phyloP scores from a whole-genome alignment of 1,140 invertebrate genomes.

The Drosophila biarmipes region DNA sequence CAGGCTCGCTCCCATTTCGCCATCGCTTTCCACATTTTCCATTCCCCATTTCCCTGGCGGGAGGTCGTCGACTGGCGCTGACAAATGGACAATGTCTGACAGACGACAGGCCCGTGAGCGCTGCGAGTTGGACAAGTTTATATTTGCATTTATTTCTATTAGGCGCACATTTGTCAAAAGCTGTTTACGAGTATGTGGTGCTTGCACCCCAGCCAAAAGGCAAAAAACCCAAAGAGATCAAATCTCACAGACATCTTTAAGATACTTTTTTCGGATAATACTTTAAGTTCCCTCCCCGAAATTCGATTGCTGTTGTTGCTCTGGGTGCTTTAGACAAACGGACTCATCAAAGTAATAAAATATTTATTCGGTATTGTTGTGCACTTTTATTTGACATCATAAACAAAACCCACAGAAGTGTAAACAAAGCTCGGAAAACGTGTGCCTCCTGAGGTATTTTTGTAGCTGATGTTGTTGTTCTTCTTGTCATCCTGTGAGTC shows the following conservation, averaged over 20 bases:
- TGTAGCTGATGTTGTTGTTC: conserved; percentile 9
- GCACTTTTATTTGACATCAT: conserved; percentile 83
- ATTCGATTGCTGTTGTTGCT: conserved; percentile 15
- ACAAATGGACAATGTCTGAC: conserved; percentile 79
- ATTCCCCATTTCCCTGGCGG: conserved; percentile 7
- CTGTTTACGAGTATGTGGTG: conserved; percentile 67
- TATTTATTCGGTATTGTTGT: conserved; percentile 82
- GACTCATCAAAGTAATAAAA: conserved; percentile 77
- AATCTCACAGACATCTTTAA: conserved; percentile 57
- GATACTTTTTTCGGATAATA: conserved; percentile 4
- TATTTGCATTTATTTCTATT: conserved; percentile 84
- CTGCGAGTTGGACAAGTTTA: conserved; percentile 78
- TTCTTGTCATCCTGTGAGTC: conserved; percentile 25
- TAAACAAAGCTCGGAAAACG: conserved; percentile 72
- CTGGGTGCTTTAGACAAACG: conserved; percentile 44
- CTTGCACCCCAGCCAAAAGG: not conserved
- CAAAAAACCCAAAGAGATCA: conserved; percentile 29
- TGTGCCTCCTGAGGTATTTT: conserved; percentile 10
- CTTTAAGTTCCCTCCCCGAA: conserved; percentile 40
- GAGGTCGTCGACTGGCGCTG: conserved; percentile 56
- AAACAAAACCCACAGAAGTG: conserved; percentile 83
- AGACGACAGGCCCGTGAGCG: conserved; percentile 67
- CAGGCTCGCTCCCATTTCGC: conserved; percentile 32
- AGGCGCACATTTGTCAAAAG: conserved; percentile 81
- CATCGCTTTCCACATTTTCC: conserved; percentile 5